A percentile compares a stretch with the other conserved stretches of the same genome.
Conservation (phyloP, 2,113 vertebrate species). For the Heterochromis multidens region DNA sequence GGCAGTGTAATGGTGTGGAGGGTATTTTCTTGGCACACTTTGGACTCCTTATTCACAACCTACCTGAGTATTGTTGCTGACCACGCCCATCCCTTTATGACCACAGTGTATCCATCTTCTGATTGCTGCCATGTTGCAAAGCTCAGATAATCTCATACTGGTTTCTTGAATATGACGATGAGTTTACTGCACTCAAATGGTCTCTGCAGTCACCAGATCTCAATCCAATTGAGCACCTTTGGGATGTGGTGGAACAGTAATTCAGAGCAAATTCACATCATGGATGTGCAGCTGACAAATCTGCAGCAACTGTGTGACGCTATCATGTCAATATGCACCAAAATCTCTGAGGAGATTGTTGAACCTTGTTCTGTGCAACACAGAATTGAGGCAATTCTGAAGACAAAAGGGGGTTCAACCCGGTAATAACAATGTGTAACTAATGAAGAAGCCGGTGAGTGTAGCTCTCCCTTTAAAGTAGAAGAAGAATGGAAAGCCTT, state of each 20-base stretch:
- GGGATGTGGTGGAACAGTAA: not conserved
- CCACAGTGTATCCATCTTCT: not conserved
- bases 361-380: not conserved
- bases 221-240: not conserved
- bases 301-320: not conserved
- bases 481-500: not conserved
- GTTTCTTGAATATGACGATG: not conserved
- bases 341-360: not conserved
- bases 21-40: not conserved
- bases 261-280: not conserved
- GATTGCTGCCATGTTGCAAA: not conserved
- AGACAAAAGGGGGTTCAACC: not conserved
- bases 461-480: not conserved
- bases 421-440: not conserved
- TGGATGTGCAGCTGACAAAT: not conserved
- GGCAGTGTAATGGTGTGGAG: not conserved
- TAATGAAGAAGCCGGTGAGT: not conserved
- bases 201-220: not conserved
- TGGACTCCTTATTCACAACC: no score
- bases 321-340: not conserved
- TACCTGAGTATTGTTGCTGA: not conserved
- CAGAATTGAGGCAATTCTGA: not conserved
- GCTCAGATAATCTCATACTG: not conserved
- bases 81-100: not conserved
- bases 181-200: not conserved